A percentile compares a stretch with the other conserved stretches of the same genome.
These are phyloP conservation scores for Dolichallabes microphthalmus DNA, from an alignment of 2,113 vertebrate species.

Conservation along the genomic window DNA sequence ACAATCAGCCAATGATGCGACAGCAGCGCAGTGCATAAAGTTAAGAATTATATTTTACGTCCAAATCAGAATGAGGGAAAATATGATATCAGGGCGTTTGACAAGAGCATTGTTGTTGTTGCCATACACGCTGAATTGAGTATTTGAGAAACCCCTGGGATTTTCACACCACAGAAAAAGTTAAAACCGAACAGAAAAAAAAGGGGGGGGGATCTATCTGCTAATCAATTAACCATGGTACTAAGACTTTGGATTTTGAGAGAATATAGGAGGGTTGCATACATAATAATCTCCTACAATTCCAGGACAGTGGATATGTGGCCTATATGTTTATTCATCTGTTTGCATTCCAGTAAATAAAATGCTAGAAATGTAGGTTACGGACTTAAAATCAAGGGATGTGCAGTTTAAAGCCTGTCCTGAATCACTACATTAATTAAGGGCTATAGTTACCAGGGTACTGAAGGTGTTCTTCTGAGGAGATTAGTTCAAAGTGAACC, in stretches of 20 bases:
- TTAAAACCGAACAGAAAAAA: background rate
- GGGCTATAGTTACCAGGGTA: background rate
- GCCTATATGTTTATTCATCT: background rate
- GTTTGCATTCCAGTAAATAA: background rate
- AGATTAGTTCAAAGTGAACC: conserved; percentile 16
- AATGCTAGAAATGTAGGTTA: background rate
- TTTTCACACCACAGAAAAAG: background rate
- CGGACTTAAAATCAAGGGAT: background rate
- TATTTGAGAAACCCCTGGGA: background rate
- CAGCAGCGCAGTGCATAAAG: background rate
- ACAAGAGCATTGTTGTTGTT: background rate
- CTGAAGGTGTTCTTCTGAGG: background rate
- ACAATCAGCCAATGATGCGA: background rate
- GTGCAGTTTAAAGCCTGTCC: background rate
- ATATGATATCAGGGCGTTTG: background rate
- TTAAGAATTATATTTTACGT: background rate
- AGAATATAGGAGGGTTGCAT: background rate
- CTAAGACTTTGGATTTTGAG: background rate
- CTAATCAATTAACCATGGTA: background rate
- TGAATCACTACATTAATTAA: background rate
- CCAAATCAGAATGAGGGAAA: background rate
- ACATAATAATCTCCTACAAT: background rate
- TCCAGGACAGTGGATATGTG: background rate
- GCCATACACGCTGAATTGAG: background rate
- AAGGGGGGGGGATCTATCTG: background rate